These are phyloP conservation scores for Pocillopora grandis DNA, from an alignment of 92 coral and sea anemone species.

Conservation along the genomic window DNA sequence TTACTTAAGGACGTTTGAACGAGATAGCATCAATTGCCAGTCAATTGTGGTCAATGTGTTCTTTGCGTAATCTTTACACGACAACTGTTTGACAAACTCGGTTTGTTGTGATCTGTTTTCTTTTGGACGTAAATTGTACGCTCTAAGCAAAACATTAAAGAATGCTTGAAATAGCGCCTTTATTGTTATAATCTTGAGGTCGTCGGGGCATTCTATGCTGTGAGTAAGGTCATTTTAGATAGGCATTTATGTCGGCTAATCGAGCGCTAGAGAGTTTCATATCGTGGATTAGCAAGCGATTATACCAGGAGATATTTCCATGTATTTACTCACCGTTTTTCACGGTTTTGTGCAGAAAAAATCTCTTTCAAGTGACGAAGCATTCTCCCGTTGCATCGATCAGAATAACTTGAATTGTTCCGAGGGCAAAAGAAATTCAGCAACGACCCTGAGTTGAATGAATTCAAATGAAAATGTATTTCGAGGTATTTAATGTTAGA, in stretches of 20 bases:
- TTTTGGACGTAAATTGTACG: background rate
- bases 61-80: background rate
- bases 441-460: no score
- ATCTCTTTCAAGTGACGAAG: background rate
- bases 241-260: conserved; percentile 41
- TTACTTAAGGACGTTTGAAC: background rate
- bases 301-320: conserved; percentile 19
- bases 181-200: conserved; percentile 35
- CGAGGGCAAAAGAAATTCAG: background rate
- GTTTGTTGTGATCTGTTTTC: background rate
- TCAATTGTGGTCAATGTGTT: background rate
- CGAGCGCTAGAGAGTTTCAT: conserved; percentile 32
- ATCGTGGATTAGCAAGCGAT: conserved; percentile 29
- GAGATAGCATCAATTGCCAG: conserved; percentile 12
- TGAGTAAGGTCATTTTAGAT: conserved; percentile 34
- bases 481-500: no score
- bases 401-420: background rate
- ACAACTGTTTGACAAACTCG: background rate
- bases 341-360: background rate
- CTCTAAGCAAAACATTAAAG: conserved; percentile 1
- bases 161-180: conserved; percentile 40
- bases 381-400: background rate
- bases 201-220: conserved; percentile 27
- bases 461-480: no score
- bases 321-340: background rate